Percentiles rank a stretch among this genome's conserved stretches.
Conservation (phyloP, 2,113 vertebrate species). For the Microtus pennsylvanicus region DNA sequence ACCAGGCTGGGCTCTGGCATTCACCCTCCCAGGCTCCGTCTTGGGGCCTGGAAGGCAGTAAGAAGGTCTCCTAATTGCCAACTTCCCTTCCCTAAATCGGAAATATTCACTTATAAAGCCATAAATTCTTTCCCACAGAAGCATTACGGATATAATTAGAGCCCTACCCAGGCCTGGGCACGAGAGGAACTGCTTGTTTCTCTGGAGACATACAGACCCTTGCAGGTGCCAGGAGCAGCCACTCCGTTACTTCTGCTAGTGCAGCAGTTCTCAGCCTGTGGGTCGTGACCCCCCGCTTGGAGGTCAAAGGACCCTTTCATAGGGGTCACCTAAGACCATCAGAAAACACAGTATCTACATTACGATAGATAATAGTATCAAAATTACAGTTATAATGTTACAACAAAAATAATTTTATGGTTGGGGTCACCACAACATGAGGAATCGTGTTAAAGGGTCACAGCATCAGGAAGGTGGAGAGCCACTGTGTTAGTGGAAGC, state of each 20-base stretch:
- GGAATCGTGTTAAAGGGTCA: background rate
- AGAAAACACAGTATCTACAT: background rate
- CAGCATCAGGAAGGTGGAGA: background rate
- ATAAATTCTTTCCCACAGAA: background rate
- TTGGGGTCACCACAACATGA: background rate
- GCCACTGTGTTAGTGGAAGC: background rate
- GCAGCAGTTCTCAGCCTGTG: background rate
- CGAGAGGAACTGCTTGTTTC: background rate
- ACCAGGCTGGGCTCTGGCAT: background rate
- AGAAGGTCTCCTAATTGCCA: background rate
- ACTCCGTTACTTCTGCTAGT: background rate
- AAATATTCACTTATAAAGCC: conserved; percentile 27
- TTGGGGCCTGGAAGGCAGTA: background rate
- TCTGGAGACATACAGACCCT: background rate
- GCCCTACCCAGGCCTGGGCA: background rate
- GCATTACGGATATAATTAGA: background rate
- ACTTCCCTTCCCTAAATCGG: background rate
- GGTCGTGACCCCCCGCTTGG: too few species aligned
- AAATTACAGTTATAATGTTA: background rate
- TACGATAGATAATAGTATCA: background rate
- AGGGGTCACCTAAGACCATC: background rate
- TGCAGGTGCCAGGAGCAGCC: background rate
- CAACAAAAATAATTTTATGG: background rate
- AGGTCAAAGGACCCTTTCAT: background rate
- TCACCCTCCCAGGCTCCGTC: background rate